These are phyloP conservation scores for Microcebus tavaratra DNA, from an alignment of 2,113 vertebrate genomes.

Conservation along the genomic window DNA sequence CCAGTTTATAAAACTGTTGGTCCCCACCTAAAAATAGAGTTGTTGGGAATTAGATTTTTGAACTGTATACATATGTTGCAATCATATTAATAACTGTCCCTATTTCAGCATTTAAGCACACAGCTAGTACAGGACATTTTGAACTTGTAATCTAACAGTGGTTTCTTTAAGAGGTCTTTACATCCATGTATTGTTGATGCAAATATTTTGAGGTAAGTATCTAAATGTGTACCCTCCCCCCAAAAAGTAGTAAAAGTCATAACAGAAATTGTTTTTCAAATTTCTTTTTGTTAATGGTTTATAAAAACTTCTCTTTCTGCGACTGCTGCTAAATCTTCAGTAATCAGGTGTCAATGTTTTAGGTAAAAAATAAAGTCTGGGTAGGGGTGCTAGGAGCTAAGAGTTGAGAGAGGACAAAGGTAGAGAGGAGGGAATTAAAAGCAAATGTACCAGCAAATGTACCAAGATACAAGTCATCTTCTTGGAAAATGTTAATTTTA, in stretches of 20 bases:
- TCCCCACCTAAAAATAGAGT: not conserved
- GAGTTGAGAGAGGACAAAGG: not conserved
- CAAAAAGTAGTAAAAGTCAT: not conserved
- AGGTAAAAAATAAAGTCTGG: not conserved
- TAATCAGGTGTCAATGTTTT: not conserved
- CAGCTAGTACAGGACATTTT: not conserved
- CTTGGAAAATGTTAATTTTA: not conserved
- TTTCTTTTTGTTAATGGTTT: not conserved
- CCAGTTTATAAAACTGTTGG: not conserved
- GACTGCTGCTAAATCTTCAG: not conserved
- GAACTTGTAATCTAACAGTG: not conserved
- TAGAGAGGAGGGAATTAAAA: not conserved
- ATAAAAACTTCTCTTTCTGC: not conserved
- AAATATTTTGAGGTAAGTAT: not conserved
- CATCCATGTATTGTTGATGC: not conserved
- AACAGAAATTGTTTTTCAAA: not conserved
- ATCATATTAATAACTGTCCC: not conserved
- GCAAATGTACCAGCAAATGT: not conserved
- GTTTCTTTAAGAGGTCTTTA: not conserved
- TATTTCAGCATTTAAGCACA: not conserved
- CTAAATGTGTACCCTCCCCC: not conserved
- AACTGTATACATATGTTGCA: not conserved
- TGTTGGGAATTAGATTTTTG: not conserved
- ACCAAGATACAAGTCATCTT: not conserved
- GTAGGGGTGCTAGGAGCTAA: not conserved